Evolutionary conservation across 37 sponge, comb jelly and placozoan species (phyloP).

Genomic region (Mnemiopsis leidyi): DNA sequence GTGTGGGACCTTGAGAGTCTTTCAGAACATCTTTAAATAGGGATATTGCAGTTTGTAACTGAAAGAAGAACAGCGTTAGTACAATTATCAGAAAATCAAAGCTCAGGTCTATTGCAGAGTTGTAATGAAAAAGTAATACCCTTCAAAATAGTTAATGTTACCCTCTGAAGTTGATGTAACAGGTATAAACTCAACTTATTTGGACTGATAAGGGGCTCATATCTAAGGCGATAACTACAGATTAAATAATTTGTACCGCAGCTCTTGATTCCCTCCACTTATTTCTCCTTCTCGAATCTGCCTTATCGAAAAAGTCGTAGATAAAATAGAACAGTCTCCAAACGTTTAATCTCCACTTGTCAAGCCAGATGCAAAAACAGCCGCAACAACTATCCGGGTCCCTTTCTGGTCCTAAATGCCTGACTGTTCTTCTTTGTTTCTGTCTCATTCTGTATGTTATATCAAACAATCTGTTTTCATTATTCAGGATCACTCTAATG

Average conservation of each 20-base stretch:
- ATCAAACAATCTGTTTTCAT: background rate
- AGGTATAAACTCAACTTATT: too few relatives aligned
- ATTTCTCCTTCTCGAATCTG: background rate
- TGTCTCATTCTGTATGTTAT: background rate
- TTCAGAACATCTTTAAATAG: slow-evolving; percentile 12
- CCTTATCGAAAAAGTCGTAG: background rate
- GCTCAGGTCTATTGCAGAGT: too few relatives aligned
- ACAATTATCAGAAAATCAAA: too few relatives aligned
- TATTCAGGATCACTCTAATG: background rate
- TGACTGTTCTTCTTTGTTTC: background rate
- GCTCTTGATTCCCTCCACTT: background rate
- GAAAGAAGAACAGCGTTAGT: too few relatives aligned
- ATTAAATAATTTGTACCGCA: background rate
- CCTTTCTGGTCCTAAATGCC: background rate
- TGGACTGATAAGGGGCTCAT: too few relatives aligned
- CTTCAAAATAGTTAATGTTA: too few relatives aligned
- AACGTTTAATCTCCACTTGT: background rate
- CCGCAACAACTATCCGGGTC: background rate
- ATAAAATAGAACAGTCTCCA: background rate
- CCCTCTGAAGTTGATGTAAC: too few relatives aligned
- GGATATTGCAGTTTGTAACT: slow-evolving; percentile 29
- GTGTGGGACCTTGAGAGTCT: background rate
- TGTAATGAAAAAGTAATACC: too few relatives aligned
- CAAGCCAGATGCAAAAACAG: background rate
- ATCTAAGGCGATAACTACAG: background rate